Conservation (phyloP, 2,113 vertebrate genomes). For the Ammospiza caudacuta region DNA sequence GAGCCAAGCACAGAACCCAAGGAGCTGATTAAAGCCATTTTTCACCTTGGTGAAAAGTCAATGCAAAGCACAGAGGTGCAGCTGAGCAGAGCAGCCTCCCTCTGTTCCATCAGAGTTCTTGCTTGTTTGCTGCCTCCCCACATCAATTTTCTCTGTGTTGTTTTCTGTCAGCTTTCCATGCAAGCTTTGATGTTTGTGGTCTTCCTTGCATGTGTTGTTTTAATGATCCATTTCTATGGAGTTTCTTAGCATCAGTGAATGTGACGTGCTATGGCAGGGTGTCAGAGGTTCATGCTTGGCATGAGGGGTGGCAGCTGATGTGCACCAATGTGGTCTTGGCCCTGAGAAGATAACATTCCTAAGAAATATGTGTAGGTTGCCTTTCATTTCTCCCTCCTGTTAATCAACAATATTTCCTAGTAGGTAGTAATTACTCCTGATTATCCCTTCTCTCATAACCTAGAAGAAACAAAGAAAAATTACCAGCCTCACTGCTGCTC, state of each 20-base stretch:
- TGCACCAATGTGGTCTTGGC: not conserved
- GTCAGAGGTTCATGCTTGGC: not conserved
- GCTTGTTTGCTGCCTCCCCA: not conserved
- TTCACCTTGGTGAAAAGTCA: not conserved
- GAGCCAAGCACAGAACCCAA: not conserved
- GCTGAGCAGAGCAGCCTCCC: not conserved
- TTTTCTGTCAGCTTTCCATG: not conserved
- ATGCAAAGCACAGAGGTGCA: not conserved
- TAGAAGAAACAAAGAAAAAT: not conserved
- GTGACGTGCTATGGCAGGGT: not conserved
- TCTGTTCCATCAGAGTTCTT: not conserved
- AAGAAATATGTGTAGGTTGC: not conserved
- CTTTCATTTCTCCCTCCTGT: not conserved
- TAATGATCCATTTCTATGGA: not conserved
- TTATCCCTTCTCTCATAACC: not conserved
- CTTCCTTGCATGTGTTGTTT: not conserved
- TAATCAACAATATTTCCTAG: not conserved
- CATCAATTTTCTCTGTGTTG: not conserved
- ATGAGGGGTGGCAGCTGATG: not conserved
- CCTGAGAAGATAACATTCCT: not conserved
- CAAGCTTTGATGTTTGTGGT: not conserved
- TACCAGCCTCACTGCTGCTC: not conserved
- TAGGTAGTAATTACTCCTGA: not conserved
- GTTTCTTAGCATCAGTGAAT: not conserved
- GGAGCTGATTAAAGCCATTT: not conserved